Percentiles rank a stretch among this genome's conserved stretches.
phyloP scores from a whole-genome alignment of 2,888 invertebrate species.

The Odiellus spinosus region DNA sequence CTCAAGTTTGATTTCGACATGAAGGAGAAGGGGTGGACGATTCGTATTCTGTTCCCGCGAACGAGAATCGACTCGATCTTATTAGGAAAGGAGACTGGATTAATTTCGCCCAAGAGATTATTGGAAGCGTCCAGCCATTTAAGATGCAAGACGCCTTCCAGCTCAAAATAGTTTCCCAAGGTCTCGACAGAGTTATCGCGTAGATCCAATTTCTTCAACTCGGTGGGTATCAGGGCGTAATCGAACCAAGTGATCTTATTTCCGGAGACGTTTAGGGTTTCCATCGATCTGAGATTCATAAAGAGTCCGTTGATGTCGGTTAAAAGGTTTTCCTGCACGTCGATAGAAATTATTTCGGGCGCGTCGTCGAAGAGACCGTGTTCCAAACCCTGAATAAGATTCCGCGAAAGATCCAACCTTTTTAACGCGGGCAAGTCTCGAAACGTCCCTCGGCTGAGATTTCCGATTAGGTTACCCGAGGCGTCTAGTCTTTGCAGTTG shows the following conservation, averaged over 20 bases:
- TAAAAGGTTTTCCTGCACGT: conserved; percentile 68
- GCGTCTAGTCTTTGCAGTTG: conserved; percentile 73
- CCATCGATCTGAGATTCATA: conserved; percentile 58
- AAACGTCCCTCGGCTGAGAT: conserved; percentile 61
- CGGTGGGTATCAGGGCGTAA: conserved; percentile 62
- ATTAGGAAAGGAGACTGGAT: conserved; percentile 60
- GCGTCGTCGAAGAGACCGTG: conserved; percentile 61
- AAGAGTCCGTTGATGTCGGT: conserved; percentile 68
- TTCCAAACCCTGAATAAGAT: conserved; percentile 59
- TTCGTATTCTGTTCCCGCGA: conserved; percentile 71
- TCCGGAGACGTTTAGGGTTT: conserved; percentile 81
- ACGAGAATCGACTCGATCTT: conserved; percentile 71
- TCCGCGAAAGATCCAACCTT: conserved; percentile 66
- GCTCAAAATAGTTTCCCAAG: conserved; percentile 66
- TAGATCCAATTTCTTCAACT: conserved; percentile 73
- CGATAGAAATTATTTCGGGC: conserved; percentile 61
- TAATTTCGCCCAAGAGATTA: conserved; percentile 65
- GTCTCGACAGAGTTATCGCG: conserved; percentile 69
- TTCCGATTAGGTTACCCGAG: conserved; percentile 71
- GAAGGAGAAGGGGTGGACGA: conserved; percentile 74
- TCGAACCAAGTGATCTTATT: conserved; percentile 78
- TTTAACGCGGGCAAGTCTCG: conserved; percentile 52
- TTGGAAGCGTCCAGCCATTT: conserved; percentile 80
- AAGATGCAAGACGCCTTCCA: conserved; percentile 57
- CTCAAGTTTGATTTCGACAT: conserved; percentile 73